Conservation (phyloP, 2,113 vertebrate genomes). For the Antennarius striatus region DNA sequence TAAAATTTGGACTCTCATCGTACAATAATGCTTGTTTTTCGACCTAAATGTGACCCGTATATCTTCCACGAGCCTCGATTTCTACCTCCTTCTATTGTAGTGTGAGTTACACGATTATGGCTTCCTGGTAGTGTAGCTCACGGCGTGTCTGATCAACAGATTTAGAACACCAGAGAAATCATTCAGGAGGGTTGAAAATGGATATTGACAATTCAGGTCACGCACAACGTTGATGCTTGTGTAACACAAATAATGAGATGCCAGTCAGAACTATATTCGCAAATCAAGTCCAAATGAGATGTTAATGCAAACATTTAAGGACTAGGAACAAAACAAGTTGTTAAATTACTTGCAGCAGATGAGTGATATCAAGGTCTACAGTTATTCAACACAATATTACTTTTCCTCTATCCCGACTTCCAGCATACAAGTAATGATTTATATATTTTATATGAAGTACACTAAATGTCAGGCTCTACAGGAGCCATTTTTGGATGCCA, state of each 20-base stretch:
- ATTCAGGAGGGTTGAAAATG: constrained; percentile 27
- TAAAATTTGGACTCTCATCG: constrained; percentile 6
- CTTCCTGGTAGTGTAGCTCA: too few species aligned
- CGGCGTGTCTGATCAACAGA: constrained; percentile 16
- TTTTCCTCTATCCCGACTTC: background rate
- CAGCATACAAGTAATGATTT: constrained; percentile 1
- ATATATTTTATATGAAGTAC: background rate
- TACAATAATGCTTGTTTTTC: constrained; percentile 24
- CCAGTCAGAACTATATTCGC: constrained; percentile 56
- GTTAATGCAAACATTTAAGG: constrained; percentile 54
- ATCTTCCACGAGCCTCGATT: constrained; percentile 5
- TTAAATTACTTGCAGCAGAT: constrained; percentile 43
- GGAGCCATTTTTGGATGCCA: background rate
- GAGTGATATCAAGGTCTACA: constrained; percentile 20
- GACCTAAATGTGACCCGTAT: constrained; percentile 13
- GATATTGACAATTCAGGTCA: constrained; percentile 44
- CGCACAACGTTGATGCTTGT: constrained; percentile 29
- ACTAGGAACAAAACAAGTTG: constrained; percentile 49
- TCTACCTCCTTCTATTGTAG: background rate
- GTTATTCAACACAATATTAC: constrained; percentile 5
- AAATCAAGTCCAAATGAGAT: constrained; percentile 42
- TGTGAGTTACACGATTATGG: too few species aligned
- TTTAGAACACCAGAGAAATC: constrained; percentile 13
- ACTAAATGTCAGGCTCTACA: background rate
- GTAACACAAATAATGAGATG: constrained; percentile 43